phyloP scores from a whole-genome alignment of 35 echinoderm and acorn worm genomes.

The Hemicentrotus pulcherrimus region DNA sequence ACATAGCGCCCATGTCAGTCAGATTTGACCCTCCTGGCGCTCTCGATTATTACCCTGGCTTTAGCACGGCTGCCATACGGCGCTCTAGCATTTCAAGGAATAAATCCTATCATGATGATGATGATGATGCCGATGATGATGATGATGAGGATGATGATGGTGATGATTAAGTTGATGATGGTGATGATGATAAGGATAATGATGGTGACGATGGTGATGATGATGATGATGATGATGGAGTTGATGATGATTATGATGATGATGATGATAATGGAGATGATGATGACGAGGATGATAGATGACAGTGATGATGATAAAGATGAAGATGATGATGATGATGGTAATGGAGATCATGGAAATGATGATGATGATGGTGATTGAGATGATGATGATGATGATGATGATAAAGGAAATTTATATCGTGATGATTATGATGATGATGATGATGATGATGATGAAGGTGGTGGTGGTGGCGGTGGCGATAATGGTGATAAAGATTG shows the following conservation, averaged over 20 bases:
- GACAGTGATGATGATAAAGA: background rate
- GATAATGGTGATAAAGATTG: background rate
- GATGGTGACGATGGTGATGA: too few relatives aligned
- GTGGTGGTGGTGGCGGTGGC: background rate
- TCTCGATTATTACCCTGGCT: too few relatives aligned
- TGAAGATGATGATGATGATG: constrained; percentile 6
- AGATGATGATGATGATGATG: background rate
- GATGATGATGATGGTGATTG: background rate
- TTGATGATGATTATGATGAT: background rate
- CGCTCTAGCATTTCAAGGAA: too few relatives aligned
- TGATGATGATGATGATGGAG: background rate
- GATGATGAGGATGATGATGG: too few relatives aligned
- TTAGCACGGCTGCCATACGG: too few relatives aligned
- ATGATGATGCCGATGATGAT: too few relatives aligned
- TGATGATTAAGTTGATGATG: too few relatives aligned
- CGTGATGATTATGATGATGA: background rate
- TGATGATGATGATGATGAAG: background rate
- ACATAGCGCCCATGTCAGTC: too few relatives aligned
- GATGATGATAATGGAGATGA: background rate
- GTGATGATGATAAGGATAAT: too few relatives aligned
- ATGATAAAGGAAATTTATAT: background rate
- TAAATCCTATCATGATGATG: too few relatives aligned
- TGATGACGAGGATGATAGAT: background rate
- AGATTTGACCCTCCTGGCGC: too few relatives aligned
- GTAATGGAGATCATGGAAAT: background rate